These are phyloP conservation scores for Crepidodera aurea DNA, from an alignment of 2,888 invertebrate genomes.

Conservation along the genomic window DNA sequence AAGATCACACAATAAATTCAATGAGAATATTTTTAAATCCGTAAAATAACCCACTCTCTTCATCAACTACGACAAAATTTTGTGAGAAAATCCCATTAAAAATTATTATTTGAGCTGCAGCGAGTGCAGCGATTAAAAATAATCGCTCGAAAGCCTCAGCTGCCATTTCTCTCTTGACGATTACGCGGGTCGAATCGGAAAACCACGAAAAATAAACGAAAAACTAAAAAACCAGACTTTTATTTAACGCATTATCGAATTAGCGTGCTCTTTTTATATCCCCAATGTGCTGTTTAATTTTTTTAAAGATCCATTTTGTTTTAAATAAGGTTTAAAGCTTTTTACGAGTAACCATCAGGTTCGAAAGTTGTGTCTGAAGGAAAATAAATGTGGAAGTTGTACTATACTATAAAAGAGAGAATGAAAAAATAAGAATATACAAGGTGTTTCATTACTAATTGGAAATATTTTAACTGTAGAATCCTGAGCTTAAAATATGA, in stretches of 20 bases:
- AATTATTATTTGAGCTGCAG: slow-evolving; percentile 30
- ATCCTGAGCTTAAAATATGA: no score
- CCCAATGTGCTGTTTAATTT: no score
- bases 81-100: slow-evolving; percentile 26
- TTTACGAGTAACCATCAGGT: no score
- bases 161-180: slow-evolving; percentile 36
- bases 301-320: no score
- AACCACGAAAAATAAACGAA: slow-evolving; percentile 12
- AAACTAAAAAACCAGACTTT: slow-evolving; percentile 9
- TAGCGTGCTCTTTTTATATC: no score
- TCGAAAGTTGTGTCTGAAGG: no score
- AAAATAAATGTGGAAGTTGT: no score
- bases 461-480: no score
- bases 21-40: slow-evolving; percentile 3
- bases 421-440: no score
- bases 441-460: no score
- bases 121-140: slow-evolving; percentile 45
- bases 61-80: slow-evolving; percentile 11
- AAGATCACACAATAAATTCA: not conserved
- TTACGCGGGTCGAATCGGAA: slow-evolving; percentile 34
- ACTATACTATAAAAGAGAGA: no score
- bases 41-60: slow-evolving; percentile 14
- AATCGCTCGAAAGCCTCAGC: slow-evolving; percentile 44
- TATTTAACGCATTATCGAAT: slow-evolving; percentile 24
- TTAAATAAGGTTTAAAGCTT: no score